These are phyloP conservation scores for Gadus macrocephalus DNA, from an alignment of 2,113 vertebrate species.

Conservation along the genomic window DNA sequence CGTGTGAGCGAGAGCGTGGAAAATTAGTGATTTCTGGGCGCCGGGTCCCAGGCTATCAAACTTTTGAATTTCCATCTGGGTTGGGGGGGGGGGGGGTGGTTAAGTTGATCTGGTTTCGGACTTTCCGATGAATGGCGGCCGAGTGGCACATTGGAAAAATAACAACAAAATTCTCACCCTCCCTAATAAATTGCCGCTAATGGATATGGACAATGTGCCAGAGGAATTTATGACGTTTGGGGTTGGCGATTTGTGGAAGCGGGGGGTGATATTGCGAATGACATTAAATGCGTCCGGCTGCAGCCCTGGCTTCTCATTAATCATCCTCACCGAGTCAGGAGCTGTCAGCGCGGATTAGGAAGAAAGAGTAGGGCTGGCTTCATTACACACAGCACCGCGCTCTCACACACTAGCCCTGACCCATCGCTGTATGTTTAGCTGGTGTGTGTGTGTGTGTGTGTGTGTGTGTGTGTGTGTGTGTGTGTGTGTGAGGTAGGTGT, in stretches of 20 bases:
- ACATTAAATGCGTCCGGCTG: slow-evolving; percentile 59
- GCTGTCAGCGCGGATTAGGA: slow-evolving; percentile 54
- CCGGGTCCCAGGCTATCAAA: slow-evolving; percentile 27
- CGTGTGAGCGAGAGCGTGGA: neutral
- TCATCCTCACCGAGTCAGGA: slow-evolving; percentile 57
- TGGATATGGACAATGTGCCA: slow-evolving; percentile 62
- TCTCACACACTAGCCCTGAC: neutral
- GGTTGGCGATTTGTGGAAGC: slow-evolving; percentile 42
- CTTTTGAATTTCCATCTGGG: slow-evolving; percentile 28
- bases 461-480: neutral
- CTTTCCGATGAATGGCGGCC: slow-evolving; percentile 6
- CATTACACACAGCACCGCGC: slow-evolving; percentile 31
- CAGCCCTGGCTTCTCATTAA: slow-evolving; percentile 54
- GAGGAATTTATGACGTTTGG: slow-evolving; percentile 54
- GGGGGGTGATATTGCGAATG: slow-evolving; percentile 53
- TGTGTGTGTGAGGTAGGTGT: slow-evolving; percentile 5
- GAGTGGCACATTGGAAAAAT: slow-evolving; percentile 42
- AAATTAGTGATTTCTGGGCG: slow-evolving; percentile 42
- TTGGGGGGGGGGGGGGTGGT: too few relatives aligned
- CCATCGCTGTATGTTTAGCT: neutral
- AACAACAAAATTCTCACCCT: slow-evolving; percentile 54
- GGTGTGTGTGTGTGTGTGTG: neutral
- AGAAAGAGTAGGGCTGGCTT: slow-evolving; percentile 40
- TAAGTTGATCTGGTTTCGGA: too few relatives aligned
- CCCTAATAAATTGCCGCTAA: slow-evolving; percentile 62